Evolutionary conservation across 2,888 invertebrate species (phyloP).

Genomic region (Clostera curtula): DNA sequence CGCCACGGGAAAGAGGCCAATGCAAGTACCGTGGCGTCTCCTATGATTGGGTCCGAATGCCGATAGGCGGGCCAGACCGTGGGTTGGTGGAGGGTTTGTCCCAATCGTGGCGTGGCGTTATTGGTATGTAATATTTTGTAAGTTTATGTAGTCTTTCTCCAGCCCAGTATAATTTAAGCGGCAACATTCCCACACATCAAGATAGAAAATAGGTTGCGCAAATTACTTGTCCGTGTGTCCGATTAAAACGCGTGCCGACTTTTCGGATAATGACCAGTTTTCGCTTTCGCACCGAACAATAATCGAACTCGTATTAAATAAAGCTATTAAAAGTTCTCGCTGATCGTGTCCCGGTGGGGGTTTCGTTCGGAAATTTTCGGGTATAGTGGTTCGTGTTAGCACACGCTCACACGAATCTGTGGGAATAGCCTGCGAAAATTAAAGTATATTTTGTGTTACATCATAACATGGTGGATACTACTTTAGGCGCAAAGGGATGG

Average conservation of each 20-base stretch:
- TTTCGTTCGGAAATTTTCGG: slow-evolving; percentile 18
- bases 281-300: slow-evolving; percentile 37
- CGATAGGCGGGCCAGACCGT: no score
- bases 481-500: no score
- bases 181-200: slow-evolving; percentile 1
- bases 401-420: neutral
- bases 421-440: neutral
- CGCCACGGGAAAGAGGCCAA: no score
- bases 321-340: slow-evolving; percentile 47
- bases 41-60: no score
- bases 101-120: no score
- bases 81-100: no score
- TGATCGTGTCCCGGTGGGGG: slow-evolving; percentile 8
- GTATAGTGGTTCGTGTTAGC: slow-evolving; percentile 5
- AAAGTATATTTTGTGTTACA: no score
- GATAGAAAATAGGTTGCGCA: slow-evolving; percentile 2
- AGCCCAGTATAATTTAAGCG: slow-evolving; percentile 7
- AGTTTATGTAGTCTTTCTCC: neutral
- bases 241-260: slow-evolving; percentile 20
- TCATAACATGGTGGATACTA: no score
- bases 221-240: slow-evolving; percentile 20
- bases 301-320: slow-evolving; percentile 50
- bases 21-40: no score
- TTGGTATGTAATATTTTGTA: no score
- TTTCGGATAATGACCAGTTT: slow-evolving; percentile 46